phyloP scores from a whole-genome alignment of 1,140 invertebrate genomes.

The Paracyclopina nana region DNA sequence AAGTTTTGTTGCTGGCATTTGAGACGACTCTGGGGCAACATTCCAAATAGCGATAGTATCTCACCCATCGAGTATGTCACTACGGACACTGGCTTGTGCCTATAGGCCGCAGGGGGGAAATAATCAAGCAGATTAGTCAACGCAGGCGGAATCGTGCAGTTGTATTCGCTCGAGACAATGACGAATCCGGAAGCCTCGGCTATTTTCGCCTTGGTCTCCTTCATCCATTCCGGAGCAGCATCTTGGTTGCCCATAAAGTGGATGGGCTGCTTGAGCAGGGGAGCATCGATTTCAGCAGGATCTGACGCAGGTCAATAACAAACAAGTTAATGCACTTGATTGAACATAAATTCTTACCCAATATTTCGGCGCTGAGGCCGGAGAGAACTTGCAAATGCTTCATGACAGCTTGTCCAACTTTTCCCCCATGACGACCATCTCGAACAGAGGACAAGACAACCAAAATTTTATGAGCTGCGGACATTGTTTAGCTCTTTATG shows the following conservation, averaged over 20 bases:
- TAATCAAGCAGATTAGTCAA: slow-evolving; percentile 4
- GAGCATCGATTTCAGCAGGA: neutral
- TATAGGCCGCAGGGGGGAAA: neutral
- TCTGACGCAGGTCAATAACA: neutral
- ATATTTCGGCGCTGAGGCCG: too few relatives aligned
- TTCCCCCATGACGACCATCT: neutral
- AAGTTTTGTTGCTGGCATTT: too few relatives aligned
- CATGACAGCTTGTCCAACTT: too few relatives aligned
- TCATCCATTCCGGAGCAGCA: slow-evolving; percentile 1
- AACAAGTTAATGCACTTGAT: too few relatives aligned
- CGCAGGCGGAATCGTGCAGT: neutral
- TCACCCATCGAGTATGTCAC: slow-evolving; percentile 2
- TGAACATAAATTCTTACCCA: too few relatives aligned
- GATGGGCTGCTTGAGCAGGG: neutral
- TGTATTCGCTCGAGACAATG: neutral
- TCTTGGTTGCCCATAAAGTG: slow-evolving; percentile 3
- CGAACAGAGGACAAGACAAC: neutral
- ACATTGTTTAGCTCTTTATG: too few relatives aligned
- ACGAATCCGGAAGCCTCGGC: neutral
- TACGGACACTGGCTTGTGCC: slow-evolving; percentile 1
- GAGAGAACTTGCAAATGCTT: too few relatives aligned
- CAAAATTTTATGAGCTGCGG: too few relatives aligned
- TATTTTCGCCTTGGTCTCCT: neutral
- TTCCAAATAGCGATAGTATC: neutral
- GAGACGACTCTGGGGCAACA: too few relatives aligned